Conservation (phyloP, 1,140 invertebrate genomes). For the Stenopsyche tienmushanensis region DNA sequence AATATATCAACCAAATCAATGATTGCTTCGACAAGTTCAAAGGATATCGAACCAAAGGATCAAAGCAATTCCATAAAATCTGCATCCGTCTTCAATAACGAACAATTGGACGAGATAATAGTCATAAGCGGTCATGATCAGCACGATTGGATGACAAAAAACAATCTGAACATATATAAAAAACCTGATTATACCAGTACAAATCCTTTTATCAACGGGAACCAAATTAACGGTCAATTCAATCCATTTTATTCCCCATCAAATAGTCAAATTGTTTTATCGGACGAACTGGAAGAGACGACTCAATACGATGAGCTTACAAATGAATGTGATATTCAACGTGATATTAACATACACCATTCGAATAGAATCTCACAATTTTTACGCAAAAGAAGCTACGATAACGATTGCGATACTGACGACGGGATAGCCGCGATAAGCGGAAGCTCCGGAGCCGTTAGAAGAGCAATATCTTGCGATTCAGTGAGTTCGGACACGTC, state of each 20-base stretch:
- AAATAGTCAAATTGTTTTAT: background rate
- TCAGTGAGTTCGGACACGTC: conserved; percentile 82
- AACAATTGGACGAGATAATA: conserved; percentile 29
- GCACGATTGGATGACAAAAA: conserved; percentile 37
- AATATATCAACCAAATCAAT: conserved; percentile 27
- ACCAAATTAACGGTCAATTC: conserved; percentile 37
- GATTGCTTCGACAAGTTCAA: conserved; percentile 24
- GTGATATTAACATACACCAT: conserved; percentile 24
- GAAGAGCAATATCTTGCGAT: conserved; percentile 74
- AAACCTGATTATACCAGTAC: conserved; percentile 40
- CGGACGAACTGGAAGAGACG: background rate
- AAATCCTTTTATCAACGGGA: conserved; percentile 37
- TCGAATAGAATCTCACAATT: conserved; percentile 16
- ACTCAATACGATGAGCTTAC: conserved; percentile 30
- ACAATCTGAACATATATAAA: conserved; percentile 38
- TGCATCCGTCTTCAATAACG: background rate
- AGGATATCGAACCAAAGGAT: background rate
- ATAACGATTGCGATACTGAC: conserved; percentile 33
- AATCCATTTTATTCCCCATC: conserved; percentile 36
- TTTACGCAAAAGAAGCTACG: conserved; percentile 30
- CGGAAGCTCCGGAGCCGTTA: conserved; percentile 14
- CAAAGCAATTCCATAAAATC: background rate
- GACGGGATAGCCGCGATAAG: background rate
- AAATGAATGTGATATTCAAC: conserved; percentile 29
- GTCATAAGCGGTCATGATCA: conserved; percentile 26